Base-by-base conservation (phyloP, 1,140 invertebrate species). In the Caligus rogercresseyi region DNA sequence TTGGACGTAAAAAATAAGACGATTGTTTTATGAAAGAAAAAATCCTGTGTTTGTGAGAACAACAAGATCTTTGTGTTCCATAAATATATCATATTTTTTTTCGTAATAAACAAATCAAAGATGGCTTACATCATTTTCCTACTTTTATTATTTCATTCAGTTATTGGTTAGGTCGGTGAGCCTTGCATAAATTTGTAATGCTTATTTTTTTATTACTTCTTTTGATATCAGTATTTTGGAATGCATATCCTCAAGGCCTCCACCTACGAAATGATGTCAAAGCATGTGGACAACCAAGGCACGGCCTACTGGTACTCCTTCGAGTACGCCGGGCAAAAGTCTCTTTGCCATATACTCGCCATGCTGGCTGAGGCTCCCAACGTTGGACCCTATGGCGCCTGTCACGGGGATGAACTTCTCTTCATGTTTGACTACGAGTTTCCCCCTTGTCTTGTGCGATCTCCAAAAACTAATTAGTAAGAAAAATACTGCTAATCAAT, bases 351-450 rank as follows among this genome's bases (percentile, higher is more conserved):
- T 43, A 11, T 43, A 43, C 31, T 43, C 31, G 31, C 31, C 31
- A 43, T 43, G 31, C 53, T 54, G 53, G 19, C 7, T 54, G 20
- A 54, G 11, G 20, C 15, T 11, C 15, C 53, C 13, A 19, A 54
- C 11, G 53, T 54, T 20, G 20, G 15, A 16, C 7, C 13, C 7
- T 20, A n/a, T 11, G 53, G 53, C 7, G 53, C 53, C 13, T 54
- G 53, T 19, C 53, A 54, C 19, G 53, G 13, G 13, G 53, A 54
- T n/a, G 53, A 54, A 20, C 53, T 54, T 16, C 3, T 54, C 13
- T 54, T 14, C 53, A 54, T 54, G 53, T 54, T 54, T 54, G 53
- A 54, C 20, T n/a, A 16, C 19, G 53, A 54, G 16, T 4, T 54
- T 54, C 53, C 53, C n/a, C 4, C 20, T 54, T 16, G 53, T 54